Base-by-base conservation (phyloP, 2,797 vertebrate genomes). In the Falco biarmicus region DNA sequence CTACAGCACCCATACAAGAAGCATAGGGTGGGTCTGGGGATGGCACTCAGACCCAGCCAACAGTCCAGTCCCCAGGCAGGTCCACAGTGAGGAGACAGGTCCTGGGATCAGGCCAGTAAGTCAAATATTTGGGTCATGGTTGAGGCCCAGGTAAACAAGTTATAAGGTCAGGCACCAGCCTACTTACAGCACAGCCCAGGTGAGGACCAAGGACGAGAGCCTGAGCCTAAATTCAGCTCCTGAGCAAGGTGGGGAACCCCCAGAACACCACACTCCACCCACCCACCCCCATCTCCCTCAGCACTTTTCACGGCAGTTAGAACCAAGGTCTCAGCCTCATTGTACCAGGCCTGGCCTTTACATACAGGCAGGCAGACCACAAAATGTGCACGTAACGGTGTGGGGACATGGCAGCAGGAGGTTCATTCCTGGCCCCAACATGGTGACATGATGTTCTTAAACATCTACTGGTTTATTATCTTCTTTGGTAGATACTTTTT, bases 331-430 rank as follows among this genome's bases (percentile, higher is more conserved):
- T 4, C 6, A 51, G 18, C 15, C 5, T 2, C 24, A 26, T 65
- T 15, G 12, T 34, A 19, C 26, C 31, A 83, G 34, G 84, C 11
- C 11, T 57, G 6, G 45, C 13, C 26, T 63, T 63, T 9, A 32
- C 75, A 10, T n/a, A 45, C 16, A 43, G 32, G 14, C 8, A 43
- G 9, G 4, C 37, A 60, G n/a, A 47, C 32, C 8, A 24, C 11
- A 77, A 77, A 74, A 4, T 14, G 9, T 24, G 13, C 3, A 2
- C 2, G 8, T 21, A 11, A 50, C 0, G 2, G 2, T 8, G 12
- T 28, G 22, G 19, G 7, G 20, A 63, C 3, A 4, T 43, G 15
- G 14, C 66, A 73, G 76, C 4, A 29, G 5, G 4, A 32, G 5
- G 6, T 37, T 79, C 4, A 45, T 45, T 60, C 29, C 21, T 48